Evolutionary conservation across 2,888 invertebrate species (phyloP).

Genomic region (Tetranychus piercei): DNA sequence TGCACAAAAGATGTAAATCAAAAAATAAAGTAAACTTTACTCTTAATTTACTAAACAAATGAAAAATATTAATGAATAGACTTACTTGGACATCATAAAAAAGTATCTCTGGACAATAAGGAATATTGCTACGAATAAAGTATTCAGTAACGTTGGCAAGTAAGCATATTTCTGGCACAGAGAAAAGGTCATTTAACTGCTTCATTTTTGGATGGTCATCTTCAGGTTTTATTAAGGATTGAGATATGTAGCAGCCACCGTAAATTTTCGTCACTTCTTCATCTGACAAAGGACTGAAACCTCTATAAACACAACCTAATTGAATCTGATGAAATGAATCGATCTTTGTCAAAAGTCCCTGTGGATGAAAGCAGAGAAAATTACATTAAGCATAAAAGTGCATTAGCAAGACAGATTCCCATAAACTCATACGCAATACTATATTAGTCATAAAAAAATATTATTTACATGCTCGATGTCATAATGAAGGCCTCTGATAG

Average conservation of each 20-base stretch:
- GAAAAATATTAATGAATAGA: background rate
- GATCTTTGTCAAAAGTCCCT: slow-evolving; percentile 70
- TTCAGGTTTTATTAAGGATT: slow-evolving; percentile 4
- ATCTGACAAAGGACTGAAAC: slow-evolving; percentile 56
- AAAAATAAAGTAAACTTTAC: too few relatives aligned
- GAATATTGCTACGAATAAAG: slow-evolving; percentile 67
- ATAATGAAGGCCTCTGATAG: slow-evolving; percentile 90
- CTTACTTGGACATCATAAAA: slow-evolving; percentile 75
- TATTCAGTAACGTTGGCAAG: slow-evolving; percentile 83
- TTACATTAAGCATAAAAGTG: background rate
- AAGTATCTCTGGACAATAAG: slow-evolving; percentile 83
- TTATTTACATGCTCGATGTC: slow-evolving; percentile 59
- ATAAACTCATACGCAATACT: background rate
- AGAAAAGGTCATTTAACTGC: slow-evolving; percentile 86
- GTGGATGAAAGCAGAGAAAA: slow-evolving; percentile 21
- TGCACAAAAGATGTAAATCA: too few relatives aligned
- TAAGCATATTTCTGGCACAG: slow-evolving; percentile 85
- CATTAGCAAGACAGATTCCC: too few relatives aligned
- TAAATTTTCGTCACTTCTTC: slow-evolving; percentile 69
- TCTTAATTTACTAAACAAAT: too few relatives aligned
- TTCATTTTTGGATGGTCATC: slow-evolving; percentile 47
- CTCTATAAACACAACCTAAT: slow-evolving; percentile 71
- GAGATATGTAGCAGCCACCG: slow-evolving; percentile 35
- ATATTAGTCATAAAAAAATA: background rate
- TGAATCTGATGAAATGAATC: slow-evolving; percentile 94